Evolutionary conservation across 2,113 vertebrate species (phyloP), one percentile per base, ranked within the genome.

Genomic region (Dolichallabes microphthalmus): DNA sequence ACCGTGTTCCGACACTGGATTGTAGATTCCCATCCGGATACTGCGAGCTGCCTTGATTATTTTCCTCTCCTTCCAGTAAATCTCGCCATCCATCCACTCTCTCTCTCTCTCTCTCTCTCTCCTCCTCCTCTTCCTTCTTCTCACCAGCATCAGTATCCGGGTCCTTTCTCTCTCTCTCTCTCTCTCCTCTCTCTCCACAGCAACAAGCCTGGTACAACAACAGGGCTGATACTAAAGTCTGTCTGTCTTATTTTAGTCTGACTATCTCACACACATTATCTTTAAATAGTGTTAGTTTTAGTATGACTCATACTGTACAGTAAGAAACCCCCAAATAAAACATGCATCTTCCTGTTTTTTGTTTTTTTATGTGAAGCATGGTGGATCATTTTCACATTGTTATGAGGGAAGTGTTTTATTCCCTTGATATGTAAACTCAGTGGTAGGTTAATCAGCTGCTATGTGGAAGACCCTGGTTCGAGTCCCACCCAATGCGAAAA

Each of bases 81-180:
- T 64, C 68, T n/a, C 78, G 75, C 35, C n/a, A 75, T 69, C 35
- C n/a, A 75, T 69, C 39, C 75, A 57, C 22, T 35, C 81, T 76
- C 50, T 74, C 78, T 45, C n/a, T 64, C 61, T 75, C 35, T 53
- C 27, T 57, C 73, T 55, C 52, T 79, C 58, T 64, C 27, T 35
- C 39, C 45, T 45, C n/a, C 22, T 45, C 22, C 85, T 86, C 68
- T 80, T 58, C 52, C 84, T 60, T 60, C 39, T 79, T 60, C 85
- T 64, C 68, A 20, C 80, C 75, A 92, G 93, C 93, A 94, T 93
- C 91, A 92, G 90, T 90, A 92, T 93, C 91, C 91, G 89, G 92
- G 90, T 92, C 90, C 83, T 88, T 35, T 85, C 88, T 87, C 88
- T 90, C 87, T 86, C 91, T 91, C 89, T 80, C 82, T 45, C 2